Conservation (phyloP, 2,797 vertebrate species). For the Oceanodroma leucorhoa region DNA sequence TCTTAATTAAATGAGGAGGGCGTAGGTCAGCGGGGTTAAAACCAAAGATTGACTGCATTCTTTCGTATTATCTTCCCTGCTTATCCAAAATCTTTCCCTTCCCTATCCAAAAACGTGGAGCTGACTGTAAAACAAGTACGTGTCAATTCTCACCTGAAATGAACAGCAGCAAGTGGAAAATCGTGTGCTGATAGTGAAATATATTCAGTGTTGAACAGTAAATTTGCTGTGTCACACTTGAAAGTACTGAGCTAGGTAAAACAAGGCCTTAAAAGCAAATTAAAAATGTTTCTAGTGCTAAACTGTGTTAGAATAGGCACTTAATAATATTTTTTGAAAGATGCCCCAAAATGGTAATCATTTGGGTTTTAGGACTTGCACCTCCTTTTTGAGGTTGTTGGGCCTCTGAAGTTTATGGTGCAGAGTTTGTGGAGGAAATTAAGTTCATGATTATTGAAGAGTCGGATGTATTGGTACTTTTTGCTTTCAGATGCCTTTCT, state of each 20-base stretch:
- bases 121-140: not conserved
- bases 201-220: not conserved
- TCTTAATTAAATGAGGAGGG: not conserved
- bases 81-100: not conserved
- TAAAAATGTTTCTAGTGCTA: not conserved
- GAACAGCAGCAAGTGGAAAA: not conserved
- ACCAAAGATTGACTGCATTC: not conserved
- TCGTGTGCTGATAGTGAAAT: not conserved
- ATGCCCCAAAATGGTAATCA: not conserved
- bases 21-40: not conserved
- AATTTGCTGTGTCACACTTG: slow-evolving; percentile 36
- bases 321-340: not conserved
- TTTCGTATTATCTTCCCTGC: rapidly evolving
- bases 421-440: not conserved
- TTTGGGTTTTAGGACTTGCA: not conserved
- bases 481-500: not conserved
- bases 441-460: not conserved
- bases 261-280: not conserved
- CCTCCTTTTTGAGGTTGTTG: not conserved
- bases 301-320: not conserved
- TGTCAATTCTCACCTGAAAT: not conserved
- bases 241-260: not conserved
- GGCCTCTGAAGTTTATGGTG: not conserved
- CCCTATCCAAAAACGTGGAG: not conserved
- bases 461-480: not conserved